Evolutionary conservation across 2,888 invertebrate species (phyloP).

Genomic region (Oxytorus armatus): DNA sequence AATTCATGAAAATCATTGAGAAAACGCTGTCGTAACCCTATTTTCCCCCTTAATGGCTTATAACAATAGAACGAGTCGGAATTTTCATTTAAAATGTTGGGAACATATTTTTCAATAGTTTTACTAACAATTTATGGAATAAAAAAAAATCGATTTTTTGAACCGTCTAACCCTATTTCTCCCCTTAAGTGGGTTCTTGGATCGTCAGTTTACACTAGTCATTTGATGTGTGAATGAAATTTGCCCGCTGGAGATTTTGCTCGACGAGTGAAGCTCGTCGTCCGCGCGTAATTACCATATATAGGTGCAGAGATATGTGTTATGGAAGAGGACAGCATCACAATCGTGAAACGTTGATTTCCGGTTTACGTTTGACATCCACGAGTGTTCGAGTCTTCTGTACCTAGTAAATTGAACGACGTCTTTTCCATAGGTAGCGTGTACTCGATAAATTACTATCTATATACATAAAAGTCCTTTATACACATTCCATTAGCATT

Average conservation of each 20-base stretch:
- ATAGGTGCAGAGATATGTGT: slow-evolving; percentile 6
- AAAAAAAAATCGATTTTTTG: too few relatives aligned
- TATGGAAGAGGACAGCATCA: slow-evolving; percentile 28
- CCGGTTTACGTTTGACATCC: slow-evolving; percentile 67
- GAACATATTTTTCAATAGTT: too few relatives aligned
- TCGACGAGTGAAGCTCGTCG: slow-evolving; percentile 28
- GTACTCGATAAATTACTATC: too few relatives aligned
- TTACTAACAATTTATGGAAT: too few relatives aligned
- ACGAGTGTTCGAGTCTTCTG: neutral
- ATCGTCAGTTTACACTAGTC: slow-evolving; percentile 9
- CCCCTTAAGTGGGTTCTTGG: neutral
- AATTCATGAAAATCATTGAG: too few relatives aligned
- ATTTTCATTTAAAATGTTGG: too few relatives aligned
- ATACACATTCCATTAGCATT: slow-evolving; percentile 16
- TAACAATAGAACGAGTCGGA: too few relatives aligned
- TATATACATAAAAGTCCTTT: neutral
- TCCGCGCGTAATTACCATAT: slow-evolving; percentile 1
- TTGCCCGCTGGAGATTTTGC: slow-evolving; percentile 25
- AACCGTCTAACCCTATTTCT: too few relatives aligned
- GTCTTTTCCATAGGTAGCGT: slow-evolving; percentile 1
- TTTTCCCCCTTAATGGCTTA: too few relatives aligned
- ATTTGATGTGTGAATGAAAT: slow-evolving; percentile 51
- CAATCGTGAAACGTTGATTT: slow-evolving; percentile 65
- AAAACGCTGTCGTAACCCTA: too few relatives aligned
- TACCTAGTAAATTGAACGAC: slow-evolving; percentile 49